Evolutionary conservation across 2,888 invertebrate genomes (phyloP).

Genomic region (Tipula unca): DNA sequence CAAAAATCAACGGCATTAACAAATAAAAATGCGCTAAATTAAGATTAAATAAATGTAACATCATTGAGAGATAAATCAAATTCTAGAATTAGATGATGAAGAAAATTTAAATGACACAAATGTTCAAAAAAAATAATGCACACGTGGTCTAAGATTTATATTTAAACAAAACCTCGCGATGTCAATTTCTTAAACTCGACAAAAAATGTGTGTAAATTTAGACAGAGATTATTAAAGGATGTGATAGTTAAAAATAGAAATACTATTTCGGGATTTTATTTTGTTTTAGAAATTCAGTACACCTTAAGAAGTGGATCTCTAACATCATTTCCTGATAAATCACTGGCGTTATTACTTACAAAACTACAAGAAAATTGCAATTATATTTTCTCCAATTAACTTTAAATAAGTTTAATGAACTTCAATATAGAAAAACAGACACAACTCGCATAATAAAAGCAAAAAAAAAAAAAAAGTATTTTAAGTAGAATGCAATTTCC

Average conservation of each 20-base stretch:
- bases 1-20: not conserved
- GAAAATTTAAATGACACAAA: conserved; percentile 14
- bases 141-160: conserved; percentile 14
- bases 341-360: not conserved
- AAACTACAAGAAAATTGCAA: not conserved
- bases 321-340: not conserved
- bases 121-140: not conserved
- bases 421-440: not conserved
- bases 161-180: not conserved
- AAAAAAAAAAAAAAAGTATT: not conserved
- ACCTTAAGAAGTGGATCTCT: not conserved
- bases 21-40: not conserved
- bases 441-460: not conserved
- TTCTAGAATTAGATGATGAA: conserved; percentile 8
- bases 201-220: not conserved
- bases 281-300: not conserved
- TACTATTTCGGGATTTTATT: not conserved
- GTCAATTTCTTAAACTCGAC: not conserved
- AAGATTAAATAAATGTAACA: conserved; percentile 14
- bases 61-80: conserved; percentile 14
- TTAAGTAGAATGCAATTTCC: not conserved
- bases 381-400: not conserved
- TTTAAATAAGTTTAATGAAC: not conserved
- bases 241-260: not conserved
- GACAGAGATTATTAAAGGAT: not conserved